Evolutionary conservation across 53 echinoderm and acorn worm genomes (phyloP).

Genomic region (Pentamera pediparva): DNA sequence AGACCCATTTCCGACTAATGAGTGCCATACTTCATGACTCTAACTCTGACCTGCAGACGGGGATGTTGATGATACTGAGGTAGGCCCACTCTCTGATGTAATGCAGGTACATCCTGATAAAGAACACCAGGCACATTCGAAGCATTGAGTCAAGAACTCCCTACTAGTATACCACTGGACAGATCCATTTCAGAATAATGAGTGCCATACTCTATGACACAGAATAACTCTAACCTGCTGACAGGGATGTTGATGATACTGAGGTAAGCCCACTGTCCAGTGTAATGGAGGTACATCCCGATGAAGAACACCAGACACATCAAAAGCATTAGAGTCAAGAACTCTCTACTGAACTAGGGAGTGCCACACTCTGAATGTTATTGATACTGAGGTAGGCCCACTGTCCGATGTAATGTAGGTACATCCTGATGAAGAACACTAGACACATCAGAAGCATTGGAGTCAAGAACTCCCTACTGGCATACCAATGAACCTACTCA

Average conservation of each 20-base stretch:
- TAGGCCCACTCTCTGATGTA: slow-evolving; percentile 94
- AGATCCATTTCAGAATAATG: too few species aligned
- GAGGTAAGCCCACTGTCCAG: slow-evolving; percentile 93
- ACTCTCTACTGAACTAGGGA: slow-evolving; percentile 96
- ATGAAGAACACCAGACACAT: slow-evolving; percentile 84
- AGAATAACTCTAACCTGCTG: slow-evolving; percentile 97
- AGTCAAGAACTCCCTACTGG: too few species aligned
- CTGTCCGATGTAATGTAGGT: too few species aligned
- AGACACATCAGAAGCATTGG: too few species aligned
- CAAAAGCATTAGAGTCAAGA: slow-evolving; percentile 87
- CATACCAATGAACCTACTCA: too few species aligned
- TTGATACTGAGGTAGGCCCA: slow-evolving; percentile 92
- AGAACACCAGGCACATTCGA: slow-evolving; percentile 83
- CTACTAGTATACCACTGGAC: too few species aligned
- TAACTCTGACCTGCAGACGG: slow-evolving; percentile 96
- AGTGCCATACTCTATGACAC: too few species aligned
- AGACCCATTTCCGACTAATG: too few species aligned
- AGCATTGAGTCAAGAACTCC: too few species aligned
- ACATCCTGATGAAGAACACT: too few species aligned
- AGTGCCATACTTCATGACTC: too few species aligned
- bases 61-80: slow-evolving; percentile 84
- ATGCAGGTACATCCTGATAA: slow-evolving; percentile 83
- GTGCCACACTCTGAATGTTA: slow-evolving; percentile 92
- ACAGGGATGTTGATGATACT: slow-evolving; percentile 86
- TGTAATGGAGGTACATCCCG: slow-evolving; percentile 82